Evolutionary conservation across 2,797 vertebrate genomes (phyloP).

Genomic region (Eleutherodactylus coqui): DNA sequence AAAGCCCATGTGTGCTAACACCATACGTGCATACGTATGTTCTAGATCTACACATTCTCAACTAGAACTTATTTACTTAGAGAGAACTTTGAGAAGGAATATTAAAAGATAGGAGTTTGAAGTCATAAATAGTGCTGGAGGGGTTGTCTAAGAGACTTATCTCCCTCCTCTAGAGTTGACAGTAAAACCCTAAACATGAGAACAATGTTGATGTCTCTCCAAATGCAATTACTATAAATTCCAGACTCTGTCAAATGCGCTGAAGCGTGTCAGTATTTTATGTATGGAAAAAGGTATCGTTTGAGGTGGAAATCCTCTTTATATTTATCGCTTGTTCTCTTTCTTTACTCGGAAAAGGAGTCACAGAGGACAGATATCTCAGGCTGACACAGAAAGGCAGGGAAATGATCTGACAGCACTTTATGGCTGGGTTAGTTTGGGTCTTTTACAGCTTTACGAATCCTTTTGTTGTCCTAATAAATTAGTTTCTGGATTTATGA

Average conservation of each 20-base stretch:
- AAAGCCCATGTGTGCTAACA: not conserved
- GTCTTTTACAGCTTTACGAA: constrained; percentile 49
- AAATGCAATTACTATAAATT: constrained; percentile 58
- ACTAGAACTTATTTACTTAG: constrained; percentile 41
- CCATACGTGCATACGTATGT: not conserved
- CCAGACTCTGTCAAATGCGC: constrained; percentile 47
- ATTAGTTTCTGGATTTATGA: constrained; percentile 54
- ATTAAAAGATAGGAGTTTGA: constrained; percentile 36
- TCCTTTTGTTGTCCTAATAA: constrained; percentile 57
- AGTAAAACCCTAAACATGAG: constrained; percentile 32
- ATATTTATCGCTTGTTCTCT: constrained; percentile 61
- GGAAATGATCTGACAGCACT: constrained; percentile 58
- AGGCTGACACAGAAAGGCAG: constrained; percentile 50
- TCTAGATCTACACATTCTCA: not conserved
- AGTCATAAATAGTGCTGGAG: constrained; percentile 49
- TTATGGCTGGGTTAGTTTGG: constrained; percentile 58
- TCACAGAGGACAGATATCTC: constrained; percentile 62
- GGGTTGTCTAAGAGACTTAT: constrained; percentile 54
- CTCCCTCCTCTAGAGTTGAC: constrained; percentile 46
- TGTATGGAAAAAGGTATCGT: constrained; percentile 63
- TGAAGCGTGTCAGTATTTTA: constrained; percentile 54
- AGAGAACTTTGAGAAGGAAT: constrained; percentile 45
- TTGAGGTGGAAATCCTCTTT: constrained; percentile 62
- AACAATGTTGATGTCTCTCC: constrained; percentile 53
- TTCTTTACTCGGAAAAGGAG: constrained; percentile 57